These are phyloP conservation scores for Saccopteryx bilineata DNA, from an alignment of 2,113 vertebrate genomes.

Conservation along the genomic window DNA sequence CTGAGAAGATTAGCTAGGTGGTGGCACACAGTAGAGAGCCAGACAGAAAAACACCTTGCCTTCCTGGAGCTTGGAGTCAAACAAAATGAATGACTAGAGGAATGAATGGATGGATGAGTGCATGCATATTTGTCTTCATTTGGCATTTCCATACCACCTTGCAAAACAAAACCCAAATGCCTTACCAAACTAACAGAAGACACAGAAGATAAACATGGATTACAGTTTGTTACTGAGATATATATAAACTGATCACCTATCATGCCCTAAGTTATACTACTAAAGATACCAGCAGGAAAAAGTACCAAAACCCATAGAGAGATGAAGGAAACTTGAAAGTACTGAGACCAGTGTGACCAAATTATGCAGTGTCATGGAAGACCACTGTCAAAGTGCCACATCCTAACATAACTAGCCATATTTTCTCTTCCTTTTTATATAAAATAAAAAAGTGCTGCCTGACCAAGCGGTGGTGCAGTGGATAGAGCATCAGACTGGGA, in stretches of 20 bases:
- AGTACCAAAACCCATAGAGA: not conserved
- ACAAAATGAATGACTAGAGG: not conserved
- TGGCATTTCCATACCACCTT: constrained; percentile 3
- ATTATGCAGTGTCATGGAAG: not conserved
- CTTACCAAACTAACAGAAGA: constrained; percentile 36
- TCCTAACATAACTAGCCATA: not conserved
- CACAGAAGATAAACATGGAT: not conserved
- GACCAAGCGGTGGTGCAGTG: too few relatives aligned
- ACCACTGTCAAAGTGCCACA: not conserved
- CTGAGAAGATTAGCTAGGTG: not conserved
- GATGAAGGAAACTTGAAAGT: constrained; percentile 12
- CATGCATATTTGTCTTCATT: not conserved
- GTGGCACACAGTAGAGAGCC: not conserved
- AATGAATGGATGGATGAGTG: not conserved
- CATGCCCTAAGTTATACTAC: not conserved
- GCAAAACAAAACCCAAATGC: constrained; percentile 29
- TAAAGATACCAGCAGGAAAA: not conserved
- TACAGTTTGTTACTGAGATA: not conserved
- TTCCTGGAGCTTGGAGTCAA: not conserved
- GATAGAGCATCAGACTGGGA: too few relatives aligned
- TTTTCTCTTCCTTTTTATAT: not conserved
- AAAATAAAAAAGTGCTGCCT: not conserved
- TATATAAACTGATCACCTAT: not conserved
- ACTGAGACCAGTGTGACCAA: not conserved
- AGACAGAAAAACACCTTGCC: not conserved